These are phyloP conservation scores for Patella caerulea DNA, from an alignment of 2,888 invertebrate genomes.

Conservation along the genomic window DNA sequence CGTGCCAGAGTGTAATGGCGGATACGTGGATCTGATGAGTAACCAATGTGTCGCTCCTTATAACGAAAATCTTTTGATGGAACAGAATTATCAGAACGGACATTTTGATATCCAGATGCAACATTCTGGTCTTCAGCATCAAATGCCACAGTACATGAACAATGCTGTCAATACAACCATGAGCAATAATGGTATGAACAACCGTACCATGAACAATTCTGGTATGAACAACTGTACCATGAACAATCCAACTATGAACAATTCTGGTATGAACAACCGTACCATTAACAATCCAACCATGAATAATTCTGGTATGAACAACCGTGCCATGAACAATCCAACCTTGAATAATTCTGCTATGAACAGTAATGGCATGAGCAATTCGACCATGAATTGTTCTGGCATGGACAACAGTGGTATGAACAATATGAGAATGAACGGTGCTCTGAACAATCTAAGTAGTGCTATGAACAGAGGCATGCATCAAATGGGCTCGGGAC, in stretches of 20 bases:
- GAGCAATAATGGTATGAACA: slow-evolving; percentile 15
- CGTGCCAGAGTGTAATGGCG: slow-evolving; percentile 39
- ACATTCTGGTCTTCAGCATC: slow-evolving; percentile 7
- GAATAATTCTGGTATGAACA: slow-evolving; percentile 16
- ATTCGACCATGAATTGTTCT: slow-evolving; percentile 12
- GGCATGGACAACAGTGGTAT: slow-evolving; percentile 11
- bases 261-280: slow-evolving; percentile 13
- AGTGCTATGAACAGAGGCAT: background rate
- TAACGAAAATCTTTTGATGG: slow-evolving; percentile 60
- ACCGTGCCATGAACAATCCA: slow-evolving; percentile 13
- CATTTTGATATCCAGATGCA: slow-evolving; percentile 20
- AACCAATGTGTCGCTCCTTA: slow-evolving; percentile 65
- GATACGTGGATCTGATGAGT: slow-evolving; percentile 55
- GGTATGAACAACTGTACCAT: slow-evolving; percentile 14
- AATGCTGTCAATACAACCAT: background rate
- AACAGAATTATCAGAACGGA: slow-evolving; percentile 46
- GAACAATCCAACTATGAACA: background rate
- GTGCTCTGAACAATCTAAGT: background rate
- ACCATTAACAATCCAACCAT: slow-evolving; percentile 3
- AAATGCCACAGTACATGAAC: slow-evolving; percentile 12
- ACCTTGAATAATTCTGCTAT: slow-evolving; percentile 10
- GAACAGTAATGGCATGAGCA: slow-evolving; percentile 16
- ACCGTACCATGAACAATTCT: slow-evolving; percentile 6
- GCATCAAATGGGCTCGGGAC: slow-evolving; percentile 15
- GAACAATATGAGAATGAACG: slow-evolving; percentile 6